Percentiles rank a stretch among this genome's conserved stretches.
Conservation (phyloP, 2,797 vertebrate genomes). For the Falco novaeseelandiae region DNA sequence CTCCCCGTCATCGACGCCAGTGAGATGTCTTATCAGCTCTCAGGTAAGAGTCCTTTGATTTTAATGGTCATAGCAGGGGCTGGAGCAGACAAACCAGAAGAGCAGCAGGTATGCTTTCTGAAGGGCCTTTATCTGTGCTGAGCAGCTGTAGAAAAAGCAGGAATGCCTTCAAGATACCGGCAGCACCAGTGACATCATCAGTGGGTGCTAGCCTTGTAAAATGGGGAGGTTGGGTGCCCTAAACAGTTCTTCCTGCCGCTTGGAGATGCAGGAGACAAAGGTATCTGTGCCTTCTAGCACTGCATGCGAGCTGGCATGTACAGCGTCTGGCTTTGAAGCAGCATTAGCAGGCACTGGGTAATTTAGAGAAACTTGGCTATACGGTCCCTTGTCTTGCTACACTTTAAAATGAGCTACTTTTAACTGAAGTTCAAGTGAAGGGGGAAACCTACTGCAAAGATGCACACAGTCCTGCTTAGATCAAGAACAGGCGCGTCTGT, state of each 20-base stretch:
- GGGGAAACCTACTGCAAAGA: neutral
- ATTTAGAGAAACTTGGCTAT: neutral
- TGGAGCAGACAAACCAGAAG: neutral
- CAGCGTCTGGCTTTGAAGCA: neutral
- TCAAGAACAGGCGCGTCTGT: neutral
- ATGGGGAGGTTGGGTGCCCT: neutral
- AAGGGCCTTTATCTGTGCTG: neutral
- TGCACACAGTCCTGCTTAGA: neutral
- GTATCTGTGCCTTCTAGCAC: neutral
- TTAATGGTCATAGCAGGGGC: neutral
- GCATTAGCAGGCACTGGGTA: neutral
- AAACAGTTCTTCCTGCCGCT: neutral
- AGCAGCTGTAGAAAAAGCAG: neutral
- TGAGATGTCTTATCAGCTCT: conserved; percentile 34
- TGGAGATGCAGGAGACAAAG: neutral
- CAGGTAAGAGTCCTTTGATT: conserved; percentile 72
- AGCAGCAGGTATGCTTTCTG: neutral
- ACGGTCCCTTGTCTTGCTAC: neutral
- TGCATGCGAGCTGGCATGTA: neutral
- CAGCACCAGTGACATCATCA: neutral
- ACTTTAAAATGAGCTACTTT: neutral
- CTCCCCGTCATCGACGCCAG: conserved; percentile 44
- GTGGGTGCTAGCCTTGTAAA: neutral
- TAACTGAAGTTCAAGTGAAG: no score
- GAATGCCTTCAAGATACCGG: neutral